Percentiles rank a stretch among this genome's conserved stretches.
phyloP scores from a whole-genome alignment of 2,113 vertebrate species.

The Dicrurus megarhynchus region DNA sequence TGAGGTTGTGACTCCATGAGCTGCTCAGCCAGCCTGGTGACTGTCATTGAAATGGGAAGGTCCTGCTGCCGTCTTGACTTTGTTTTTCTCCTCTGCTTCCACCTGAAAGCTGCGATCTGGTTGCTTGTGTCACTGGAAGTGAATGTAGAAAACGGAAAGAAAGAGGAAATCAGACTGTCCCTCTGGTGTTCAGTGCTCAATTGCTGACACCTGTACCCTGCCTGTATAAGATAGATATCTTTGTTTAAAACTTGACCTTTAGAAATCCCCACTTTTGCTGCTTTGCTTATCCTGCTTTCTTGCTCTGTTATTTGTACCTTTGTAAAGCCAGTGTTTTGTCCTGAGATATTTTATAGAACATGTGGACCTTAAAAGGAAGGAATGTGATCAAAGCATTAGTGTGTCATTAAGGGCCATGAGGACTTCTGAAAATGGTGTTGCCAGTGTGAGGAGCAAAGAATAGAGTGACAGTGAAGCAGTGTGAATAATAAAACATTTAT shows the following conservation, averaged over 20 bases:
- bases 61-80: background rate
- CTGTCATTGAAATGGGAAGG: background rate
- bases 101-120: background rate
- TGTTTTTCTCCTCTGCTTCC: background rate
- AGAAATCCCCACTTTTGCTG: background rate
- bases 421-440: background rate
- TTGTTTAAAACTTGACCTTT: background rate
- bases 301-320: background rate
- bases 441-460: background rate
- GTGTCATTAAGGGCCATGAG: rapidly evolving
- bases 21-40: background rate
- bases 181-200: rapidly evolving
- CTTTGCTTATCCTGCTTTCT: background rate
- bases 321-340: background rate
- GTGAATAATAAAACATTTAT: background rate
- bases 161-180: background rate
- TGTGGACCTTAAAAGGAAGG: background rate
- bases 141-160: background rate
- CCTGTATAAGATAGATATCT: too few relatives aligned
- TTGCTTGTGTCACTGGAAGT: background rate
- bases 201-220: background rate
- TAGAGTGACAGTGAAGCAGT: background rate
- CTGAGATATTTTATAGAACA: background rate
- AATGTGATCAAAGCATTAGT: background rate
- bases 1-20: background rate